These are phyloP conservation scores for Conops quadrifasciatus DNA, from an alignment of 2,888 invertebrate species.

Conservation along the genomic window DNA sequence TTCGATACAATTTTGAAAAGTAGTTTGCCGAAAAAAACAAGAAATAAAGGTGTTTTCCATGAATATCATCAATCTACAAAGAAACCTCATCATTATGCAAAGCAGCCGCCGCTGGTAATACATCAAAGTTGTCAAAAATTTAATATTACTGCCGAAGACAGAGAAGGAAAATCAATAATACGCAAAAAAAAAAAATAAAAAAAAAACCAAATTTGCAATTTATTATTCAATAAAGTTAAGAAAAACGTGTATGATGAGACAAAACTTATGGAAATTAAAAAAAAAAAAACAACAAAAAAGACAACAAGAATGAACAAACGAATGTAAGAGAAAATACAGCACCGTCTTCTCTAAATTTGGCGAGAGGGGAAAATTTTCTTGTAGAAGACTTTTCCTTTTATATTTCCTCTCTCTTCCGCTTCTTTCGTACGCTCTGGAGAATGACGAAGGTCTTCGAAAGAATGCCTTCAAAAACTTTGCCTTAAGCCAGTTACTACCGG, in stretches of 20 bases:
- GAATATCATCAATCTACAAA: too few relatives aligned
- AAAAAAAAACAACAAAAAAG: neutral
- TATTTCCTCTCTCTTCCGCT: too few relatives aligned
- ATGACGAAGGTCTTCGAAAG: too few relatives aligned
- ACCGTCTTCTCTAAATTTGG: neutral
- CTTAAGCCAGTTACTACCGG: neutral
- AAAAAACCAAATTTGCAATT: neutral
- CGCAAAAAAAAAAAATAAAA: neutral
- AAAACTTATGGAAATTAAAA: neutral
- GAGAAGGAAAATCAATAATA: neutral
- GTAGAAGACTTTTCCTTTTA: too few relatives aligned
- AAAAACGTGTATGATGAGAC: neutral
- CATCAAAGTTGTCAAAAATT: constrained; percentile 7
- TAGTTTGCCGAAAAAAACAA: too few relatives aligned
- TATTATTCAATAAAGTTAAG: neutral
- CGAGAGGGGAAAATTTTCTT: too few relatives aligned
- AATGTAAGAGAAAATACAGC: neutral
- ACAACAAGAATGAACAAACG: neutral
- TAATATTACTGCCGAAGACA: neutral
- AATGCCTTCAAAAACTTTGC: constrained; percentile 9
- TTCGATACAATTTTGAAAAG: too few relatives aligned
- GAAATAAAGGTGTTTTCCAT: too few relatives aligned
- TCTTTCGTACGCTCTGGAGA: too few relatives aligned
- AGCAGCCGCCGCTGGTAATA: neutral
- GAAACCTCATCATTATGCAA: neutral